Conservation (phyloP, 2,797 vertebrate species). For the Xenentodon cancila region DNA sequence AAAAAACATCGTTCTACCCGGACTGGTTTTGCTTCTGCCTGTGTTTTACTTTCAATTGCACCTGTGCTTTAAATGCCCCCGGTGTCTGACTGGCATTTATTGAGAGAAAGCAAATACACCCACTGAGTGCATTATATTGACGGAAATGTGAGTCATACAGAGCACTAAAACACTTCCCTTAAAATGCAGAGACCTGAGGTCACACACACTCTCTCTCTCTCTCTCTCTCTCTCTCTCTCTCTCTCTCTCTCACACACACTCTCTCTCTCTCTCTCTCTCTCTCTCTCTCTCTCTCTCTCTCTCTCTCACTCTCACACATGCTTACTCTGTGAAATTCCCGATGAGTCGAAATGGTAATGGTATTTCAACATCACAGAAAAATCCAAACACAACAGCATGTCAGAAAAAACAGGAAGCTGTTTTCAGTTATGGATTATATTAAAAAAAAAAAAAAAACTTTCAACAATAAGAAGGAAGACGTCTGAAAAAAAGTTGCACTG, state of each 20-base stretch:
- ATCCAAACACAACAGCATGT: constrained; percentile 55
- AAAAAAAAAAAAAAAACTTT: too few species aligned
- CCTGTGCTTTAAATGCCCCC: constrained; percentile 58
- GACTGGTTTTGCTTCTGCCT: constrained; percentile 38
- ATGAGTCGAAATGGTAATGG: constrained; percentile 52
- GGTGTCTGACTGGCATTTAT: constrained; percentile 55
- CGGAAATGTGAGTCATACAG: constrained; percentile 62
- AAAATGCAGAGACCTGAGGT: constrained; percentile 55
- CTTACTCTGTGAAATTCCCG: constrained; percentile 49
- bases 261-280: constrained; percentile 12
- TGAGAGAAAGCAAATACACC: constrained; percentile 56
- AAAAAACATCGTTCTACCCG: constrained; percentile 47
- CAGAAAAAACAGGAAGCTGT: not conserved
- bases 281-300: constrained; percentile 9
- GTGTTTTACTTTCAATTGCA: constrained; percentile 62
- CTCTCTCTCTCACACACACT: constrained; percentile 21
- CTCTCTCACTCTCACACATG: not conserved
- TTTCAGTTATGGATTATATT: not conserved
- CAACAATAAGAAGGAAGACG: not conserved
- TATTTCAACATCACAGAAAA: constrained; percentile 50
- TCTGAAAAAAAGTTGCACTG: too few species aligned
- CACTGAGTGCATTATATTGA: constrained; percentile 49
- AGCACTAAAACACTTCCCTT: constrained; percentile 62
- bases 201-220: constrained; percentile 39
- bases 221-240: too few species aligned